These are phyloP conservation scores for Trichonephila inaurata DNA, from an alignment of 1,140 invertebrate genomes.

Conservation along the genomic window DNA sequence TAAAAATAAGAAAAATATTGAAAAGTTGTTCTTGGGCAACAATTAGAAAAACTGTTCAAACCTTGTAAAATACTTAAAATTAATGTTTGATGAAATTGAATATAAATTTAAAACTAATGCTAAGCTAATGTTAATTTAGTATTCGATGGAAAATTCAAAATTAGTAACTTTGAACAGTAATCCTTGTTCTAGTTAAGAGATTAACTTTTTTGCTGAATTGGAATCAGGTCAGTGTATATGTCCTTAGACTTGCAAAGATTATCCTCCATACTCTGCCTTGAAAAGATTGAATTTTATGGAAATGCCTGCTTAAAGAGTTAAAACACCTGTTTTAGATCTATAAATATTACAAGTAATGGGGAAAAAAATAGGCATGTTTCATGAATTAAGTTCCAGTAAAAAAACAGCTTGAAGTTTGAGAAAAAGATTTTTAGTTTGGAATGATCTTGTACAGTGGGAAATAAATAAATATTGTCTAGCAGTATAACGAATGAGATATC, in stretches of 20 bases:
- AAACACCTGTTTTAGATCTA: not conserved
- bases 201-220: not conserved
- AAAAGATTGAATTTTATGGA: not conserved
- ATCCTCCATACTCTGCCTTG: not conserved
- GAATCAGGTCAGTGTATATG: not conserved
- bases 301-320: not conserved
- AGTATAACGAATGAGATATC: too few relatives aligned
- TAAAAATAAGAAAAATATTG: too few relatives aligned
- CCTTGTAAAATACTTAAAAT: too few relatives aligned
- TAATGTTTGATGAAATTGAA: too few relatives aligned
- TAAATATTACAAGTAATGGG: not conserved
- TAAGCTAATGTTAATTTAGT: too few relatives aligned
- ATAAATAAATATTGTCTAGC: too few relatives aligned
- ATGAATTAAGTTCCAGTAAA: not conserved
- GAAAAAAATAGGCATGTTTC: too few relatives aligned
- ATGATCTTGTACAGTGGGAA: too few relatives aligned
- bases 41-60: too few relatives aligned
- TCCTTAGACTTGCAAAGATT: not conserved
- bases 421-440: not conserved
- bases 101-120: too few relatives aligned
- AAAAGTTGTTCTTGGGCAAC: too few relatives aligned
- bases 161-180: not conserved
- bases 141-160: too few relatives aligned
- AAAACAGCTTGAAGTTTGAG: not conserved
- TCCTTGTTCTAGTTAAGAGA: constrained; percentile 6